These are phyloP conservation scores for Doryteuthis pealeii DNA, from an alignment of 1,140 invertebrate species.

Conservation along the genomic window DNA sequence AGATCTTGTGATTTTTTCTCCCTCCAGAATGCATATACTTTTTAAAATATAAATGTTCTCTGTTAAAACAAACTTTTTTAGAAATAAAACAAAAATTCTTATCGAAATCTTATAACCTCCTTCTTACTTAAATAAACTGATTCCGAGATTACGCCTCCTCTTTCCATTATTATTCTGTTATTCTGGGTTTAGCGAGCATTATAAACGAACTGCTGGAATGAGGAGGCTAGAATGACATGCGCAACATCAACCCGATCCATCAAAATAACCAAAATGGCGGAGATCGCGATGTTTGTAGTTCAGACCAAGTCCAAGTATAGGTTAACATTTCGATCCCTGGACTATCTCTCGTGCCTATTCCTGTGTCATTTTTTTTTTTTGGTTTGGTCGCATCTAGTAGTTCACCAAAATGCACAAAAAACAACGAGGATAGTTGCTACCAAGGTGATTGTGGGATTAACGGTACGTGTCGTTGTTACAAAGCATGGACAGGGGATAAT, in stretches of 20 bases:
- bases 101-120: too few species aligned
- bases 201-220: too few species aligned
- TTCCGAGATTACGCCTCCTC: too few species aligned
- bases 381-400: constrained; percentile 7
- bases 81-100: too few species aligned
- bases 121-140: too few species aligned
- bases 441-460: constrained; percentile 81
- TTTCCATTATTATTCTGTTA: too few species aligned
- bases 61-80: too few species aligned
- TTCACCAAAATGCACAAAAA: neutral
- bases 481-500: constrained; percentile 84
- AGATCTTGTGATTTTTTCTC: too few species aligned
- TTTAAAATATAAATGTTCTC: too few species aligned
- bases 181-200: too few species aligned
- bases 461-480: constrained; percentile 81
- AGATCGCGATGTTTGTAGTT: constrained; percentile 73
- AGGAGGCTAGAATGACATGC: neutral
- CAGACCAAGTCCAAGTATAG: constrained; percentile 81
- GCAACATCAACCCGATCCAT: neutral
- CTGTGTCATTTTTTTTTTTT: constrained; percentile 30
- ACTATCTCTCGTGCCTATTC: constrained; percentile 17
- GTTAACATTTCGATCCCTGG: constrained; percentile 52
- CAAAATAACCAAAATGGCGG: constrained; percentile 19
- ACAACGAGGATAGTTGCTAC: constrained; percentile 61
- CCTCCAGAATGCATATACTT: too few species aligned